Conservation (phyloP, 1,140 invertebrate genomes). For the Coenobita brevimanus region DNA sequence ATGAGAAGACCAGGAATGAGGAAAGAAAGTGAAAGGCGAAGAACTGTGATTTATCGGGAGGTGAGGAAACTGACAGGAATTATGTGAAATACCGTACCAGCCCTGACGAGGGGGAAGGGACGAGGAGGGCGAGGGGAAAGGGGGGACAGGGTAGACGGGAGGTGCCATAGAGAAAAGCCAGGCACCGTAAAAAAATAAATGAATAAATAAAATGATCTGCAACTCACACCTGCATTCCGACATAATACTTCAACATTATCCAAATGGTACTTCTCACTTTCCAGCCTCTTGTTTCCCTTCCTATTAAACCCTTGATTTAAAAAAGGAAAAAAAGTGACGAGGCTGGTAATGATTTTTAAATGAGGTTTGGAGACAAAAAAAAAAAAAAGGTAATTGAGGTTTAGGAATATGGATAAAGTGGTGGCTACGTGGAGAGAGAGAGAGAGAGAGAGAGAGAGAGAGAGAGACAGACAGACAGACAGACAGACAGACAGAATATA, state of each 20-base stretch:
- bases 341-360: too few species aligned
- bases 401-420: too few species aligned
- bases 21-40: neutral
- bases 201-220: too few species aligned
- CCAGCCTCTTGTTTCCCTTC: too few species aligned
- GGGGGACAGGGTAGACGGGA: neutral
- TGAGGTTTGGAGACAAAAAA: too few species aligned
- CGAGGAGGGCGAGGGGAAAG: neutral
- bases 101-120: neutral
- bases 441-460: neutral
- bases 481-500: neutral
- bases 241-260: too few species aligned
- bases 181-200: too few species aligned
- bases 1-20: neutral
- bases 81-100: neutral
- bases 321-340: too few species aligned
- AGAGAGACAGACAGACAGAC: neutral
- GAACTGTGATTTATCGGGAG: neutral
- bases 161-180: neutral
- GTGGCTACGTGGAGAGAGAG: neutral
- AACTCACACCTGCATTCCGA: too few species aligned
- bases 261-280: too few species aligned
- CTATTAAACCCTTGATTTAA: too few species aligned
- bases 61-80: neutral
- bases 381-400: too few species aligned